Evolutionary conservation across 2,113 vertebrate genomes (phyloP).

Genomic region (Pelusios castaneus): DNA sequence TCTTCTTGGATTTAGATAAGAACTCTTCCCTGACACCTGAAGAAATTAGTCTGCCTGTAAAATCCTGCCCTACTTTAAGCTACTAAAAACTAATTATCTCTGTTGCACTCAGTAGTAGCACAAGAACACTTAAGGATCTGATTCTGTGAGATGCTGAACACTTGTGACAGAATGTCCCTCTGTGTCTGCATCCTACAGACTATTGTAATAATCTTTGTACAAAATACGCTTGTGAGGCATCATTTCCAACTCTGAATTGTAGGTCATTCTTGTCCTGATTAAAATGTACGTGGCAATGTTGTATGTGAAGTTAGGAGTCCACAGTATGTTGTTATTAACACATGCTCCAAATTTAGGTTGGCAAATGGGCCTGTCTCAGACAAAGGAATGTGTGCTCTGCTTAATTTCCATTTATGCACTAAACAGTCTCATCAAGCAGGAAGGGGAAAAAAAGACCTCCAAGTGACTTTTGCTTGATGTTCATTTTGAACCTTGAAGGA

Average conservation of each 20-base stretch:
- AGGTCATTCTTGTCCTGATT: background rate
- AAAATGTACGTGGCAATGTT: background rate
- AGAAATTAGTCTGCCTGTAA: background rate
- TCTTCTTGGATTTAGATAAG: background rate
- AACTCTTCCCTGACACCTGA: background rate
- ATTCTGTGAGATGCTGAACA: background rate
- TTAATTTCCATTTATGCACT: background rate
- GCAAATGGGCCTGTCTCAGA: background rate
- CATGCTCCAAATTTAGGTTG: background rate
- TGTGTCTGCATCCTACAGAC: background rate
- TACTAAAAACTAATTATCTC: background rate
- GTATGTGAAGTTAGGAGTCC: background rate
- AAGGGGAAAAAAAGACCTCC: background rate
- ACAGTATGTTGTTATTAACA: background rate
- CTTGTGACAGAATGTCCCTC: background rate
- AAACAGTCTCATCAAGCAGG: background rate
- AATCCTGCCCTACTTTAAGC: background rate
- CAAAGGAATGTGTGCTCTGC: background rate
- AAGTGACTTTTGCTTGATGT: background rate
- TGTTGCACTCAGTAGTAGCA: background rate
- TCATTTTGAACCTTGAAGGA: background rate
- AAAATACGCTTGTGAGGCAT: background rate
- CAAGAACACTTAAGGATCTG: rapidly evolving
- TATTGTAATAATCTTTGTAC: background rate
- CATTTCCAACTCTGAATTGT: background rate